Conservation (phyloP, 2,113 vertebrate species). For the Mesocricetus auratus region DNA sequence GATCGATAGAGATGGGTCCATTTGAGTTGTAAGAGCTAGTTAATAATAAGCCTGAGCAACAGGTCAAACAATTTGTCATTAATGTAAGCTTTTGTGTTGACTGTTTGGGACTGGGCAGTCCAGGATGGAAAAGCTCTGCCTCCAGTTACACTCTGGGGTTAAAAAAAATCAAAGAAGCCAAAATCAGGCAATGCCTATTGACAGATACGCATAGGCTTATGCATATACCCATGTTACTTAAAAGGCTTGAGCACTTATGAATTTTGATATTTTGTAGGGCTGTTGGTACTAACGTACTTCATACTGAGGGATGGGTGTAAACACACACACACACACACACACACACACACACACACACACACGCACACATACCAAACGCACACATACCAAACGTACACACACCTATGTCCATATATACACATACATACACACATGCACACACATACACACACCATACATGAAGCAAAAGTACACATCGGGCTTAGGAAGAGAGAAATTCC, state of each 20-base stretch:
- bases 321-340: no score
- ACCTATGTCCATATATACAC: no score
- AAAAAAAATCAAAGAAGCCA: neutral
- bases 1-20: no score
- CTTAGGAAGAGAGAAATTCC: neutral
- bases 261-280: neutral
- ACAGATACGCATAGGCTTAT: neutral
- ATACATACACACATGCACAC: neutral
- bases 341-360: no score
- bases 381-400: neutral
- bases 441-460: neutral
- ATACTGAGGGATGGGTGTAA: neutral
- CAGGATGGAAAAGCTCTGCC: no score
- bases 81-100: no score
- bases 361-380: neutral
- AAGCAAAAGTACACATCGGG: neutral
- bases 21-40: no score
- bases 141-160: neutral
- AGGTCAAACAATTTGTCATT: no score
- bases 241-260: neutral
- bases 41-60: no score
- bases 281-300: neutral
- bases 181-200: neutral
- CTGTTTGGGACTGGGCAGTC: no score
- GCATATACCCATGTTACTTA: neutral